Percentiles rank a stretch among this genome's conserved stretches.
Conservation (phyloP, 2,888 invertebrate species). For the Corbicula japonica region DNA sequence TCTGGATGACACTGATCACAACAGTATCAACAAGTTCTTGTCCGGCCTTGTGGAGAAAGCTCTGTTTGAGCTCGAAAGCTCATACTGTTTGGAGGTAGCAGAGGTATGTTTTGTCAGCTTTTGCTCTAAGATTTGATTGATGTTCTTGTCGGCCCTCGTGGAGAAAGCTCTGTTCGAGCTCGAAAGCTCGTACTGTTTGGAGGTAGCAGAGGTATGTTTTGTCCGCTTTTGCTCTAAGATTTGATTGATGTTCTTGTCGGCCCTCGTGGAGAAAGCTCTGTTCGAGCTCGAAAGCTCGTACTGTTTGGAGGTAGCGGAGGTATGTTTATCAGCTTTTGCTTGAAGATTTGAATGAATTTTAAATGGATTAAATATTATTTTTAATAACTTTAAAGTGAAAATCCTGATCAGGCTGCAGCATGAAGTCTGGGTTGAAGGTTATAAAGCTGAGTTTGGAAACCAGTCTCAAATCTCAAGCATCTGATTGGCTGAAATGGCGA, state of each 20-base stretch:
- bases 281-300: constrained; percentile 91
- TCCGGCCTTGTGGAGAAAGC: constrained; percentile 94
- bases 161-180: constrained; percentile 92
- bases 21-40: constrained; percentile 89
- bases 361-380: too few relatives aligned
- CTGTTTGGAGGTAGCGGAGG: constrained; percentile 92
- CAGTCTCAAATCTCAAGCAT: too few relatives aligned
- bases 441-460: too few relatives aligned
- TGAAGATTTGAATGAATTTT: too few relatives aligned
- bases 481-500: too few relatives aligned
- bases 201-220: constrained; percentile 90
- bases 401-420: too few relatives aligned
- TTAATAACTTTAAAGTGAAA: too few relatives aligned
- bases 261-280: constrained; percentile 93
- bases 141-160: constrained; percentile 93
- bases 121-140: too few relatives aligned
- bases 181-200: constrained; percentile 92
- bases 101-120: too few relatives aligned
- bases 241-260: constrained; percentile 94
- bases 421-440: too few relatives aligned
- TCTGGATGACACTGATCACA: constrained; percentile 84
- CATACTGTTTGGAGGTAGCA: constrained; percentile 93
- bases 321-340: too few relatives aligned
- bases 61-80: constrained; percentile 90
- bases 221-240: too few relatives aligned